Base-by-base conservation (phyloP, 1,140 invertebrate species). In the Harpegnathos saltator region DNA sequence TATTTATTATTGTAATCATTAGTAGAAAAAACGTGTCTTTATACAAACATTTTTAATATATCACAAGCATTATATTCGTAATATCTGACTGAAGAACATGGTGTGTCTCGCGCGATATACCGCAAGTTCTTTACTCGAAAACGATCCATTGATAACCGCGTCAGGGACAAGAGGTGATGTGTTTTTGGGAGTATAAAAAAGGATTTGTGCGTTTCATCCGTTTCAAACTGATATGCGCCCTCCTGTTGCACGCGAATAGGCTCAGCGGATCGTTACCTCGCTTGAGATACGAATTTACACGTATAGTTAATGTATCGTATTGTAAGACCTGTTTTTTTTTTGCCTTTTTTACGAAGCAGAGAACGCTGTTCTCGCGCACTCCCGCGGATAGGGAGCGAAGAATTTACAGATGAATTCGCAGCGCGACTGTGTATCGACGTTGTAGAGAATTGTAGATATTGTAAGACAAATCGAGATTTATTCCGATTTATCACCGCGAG, bases 1-100 rank as follows among this genome's bases (percentile, higher is more conserved):
- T 93, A 93, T 94, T 94, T 94, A 93, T 93, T 93, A 90, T 81
- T 89, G 82, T 93, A 92, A 93, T 93, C 90, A 87, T 92, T 91
- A 87, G 87, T 91, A 91, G 86, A 91, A 89, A 91, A 90, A 90
- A 90, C 84, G 85, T 44, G 38, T 83, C 91, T 93, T 93, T 92
- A 91, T 91, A 90, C 87, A 85, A 90, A 90, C 78, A 59, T 90
- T 89, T 90, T 87, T 90, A 89, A 90, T 89, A 90, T 87, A 90
- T 89, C 81, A 90, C 78, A 89, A 86, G 84, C 80, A 90, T 88
- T 90, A 88, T 91, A 88, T 91, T 90, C 84, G 54, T 75, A 85
- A 24, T 56, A 83, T 85, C 50, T 85, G 84, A 89, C 84, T 85
- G 80, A 78, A 75, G 69, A 88, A 89, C 54, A 7, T 63, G 58